Conservation (phyloP, 2,797 vertebrate species). For the Callimico goeldii region DNA sequence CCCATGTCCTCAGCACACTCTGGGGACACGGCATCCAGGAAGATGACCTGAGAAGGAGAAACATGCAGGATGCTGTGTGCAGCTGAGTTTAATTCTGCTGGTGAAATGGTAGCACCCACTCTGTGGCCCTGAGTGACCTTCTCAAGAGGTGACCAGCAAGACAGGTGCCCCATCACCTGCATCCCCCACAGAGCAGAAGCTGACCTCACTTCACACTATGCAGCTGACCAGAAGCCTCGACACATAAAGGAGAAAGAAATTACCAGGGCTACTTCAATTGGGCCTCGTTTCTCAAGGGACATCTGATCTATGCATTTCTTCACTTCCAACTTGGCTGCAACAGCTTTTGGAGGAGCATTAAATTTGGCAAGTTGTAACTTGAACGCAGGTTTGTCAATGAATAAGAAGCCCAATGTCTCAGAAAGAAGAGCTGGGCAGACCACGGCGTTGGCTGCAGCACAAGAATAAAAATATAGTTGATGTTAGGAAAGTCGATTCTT, state of each 20-base stretch:
- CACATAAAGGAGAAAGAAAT: neutral
- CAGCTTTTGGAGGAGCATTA: fast-evolving
- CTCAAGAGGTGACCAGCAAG: too few relatives aligned
- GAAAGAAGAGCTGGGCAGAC: fast-evolving
- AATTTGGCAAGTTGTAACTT: fast-evolving
- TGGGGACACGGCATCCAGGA: too few relatives aligned
- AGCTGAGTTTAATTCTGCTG: neutral
- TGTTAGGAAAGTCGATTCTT: neutral
- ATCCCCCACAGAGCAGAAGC: neutral
- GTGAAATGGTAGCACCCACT: neutral
- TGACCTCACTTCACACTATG: too few relatives aligned
- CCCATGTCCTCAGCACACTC: neutral
- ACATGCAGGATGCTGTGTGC: neutral
- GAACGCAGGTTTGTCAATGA: fast-evolving
- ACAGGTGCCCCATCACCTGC: too few relatives aligned
- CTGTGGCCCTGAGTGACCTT: fast-evolving
- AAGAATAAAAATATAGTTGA: neutral
- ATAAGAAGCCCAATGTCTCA: fast-evolving
- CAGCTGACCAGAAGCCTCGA: neutral
- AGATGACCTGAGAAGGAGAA: neutral
- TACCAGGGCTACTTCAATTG: fast-evolving
- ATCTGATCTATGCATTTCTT: neutral
- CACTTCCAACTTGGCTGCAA: neutral
- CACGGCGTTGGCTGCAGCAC: neutral
- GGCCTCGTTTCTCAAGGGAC: fast-evolving